Evolutionary conservation across 2,797 vertebrate species (phyloP), one percentile per base, ranked within the genome.

Genomic region (Enteromius argenteus): DNA sequence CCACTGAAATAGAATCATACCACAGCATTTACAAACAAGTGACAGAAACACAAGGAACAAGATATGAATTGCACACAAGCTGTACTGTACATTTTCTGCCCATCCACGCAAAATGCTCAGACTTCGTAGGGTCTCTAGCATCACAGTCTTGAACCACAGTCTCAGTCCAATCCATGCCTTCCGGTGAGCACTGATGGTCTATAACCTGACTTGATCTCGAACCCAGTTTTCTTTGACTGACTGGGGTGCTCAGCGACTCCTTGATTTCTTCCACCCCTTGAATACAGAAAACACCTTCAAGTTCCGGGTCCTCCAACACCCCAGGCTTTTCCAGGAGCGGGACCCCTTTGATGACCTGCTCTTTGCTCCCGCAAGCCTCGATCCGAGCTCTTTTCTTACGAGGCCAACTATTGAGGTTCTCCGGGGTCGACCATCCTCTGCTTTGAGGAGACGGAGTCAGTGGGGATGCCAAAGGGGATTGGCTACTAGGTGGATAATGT

Each of bases 361-460:
- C 83, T 19, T 86, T 94, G 15, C 85, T 93, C 27, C 87, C 90
- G 0, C 80, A 58, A 21, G 85, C 73, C 2, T 85, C 91, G 0
- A 88, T 62, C 66, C 90, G 87, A 88, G 96, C 96, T 82, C 95
- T 96, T 92, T 98, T 99, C 86, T 91, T 96, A 35, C 98, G 95
- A 11, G 96, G 98, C 98, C 98, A 99, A 77, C 95, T 97, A 21
- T 96, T 97, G 80, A 99, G 96, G 23, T 93, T 92, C 53, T 99
- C 98, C 0, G 97, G 96, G 19, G 97, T 96, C 0, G 89, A 90
- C 87, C 96, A 97, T 1, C 96, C 97, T 2, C 90, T 92, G 69
- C 94, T 95, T 87, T 96, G 97, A 30, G 98, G 98, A 0, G 98
- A 99, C 0, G 97, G 98, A 0, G 96, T 97, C 91, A 91, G 90